Evolutionary conservation across 92 coral and sea anemone genomes (phyloP), one percentile per base, ranked within the genome.

Genomic region (Anthopleura xanthogrammica): DNA sequence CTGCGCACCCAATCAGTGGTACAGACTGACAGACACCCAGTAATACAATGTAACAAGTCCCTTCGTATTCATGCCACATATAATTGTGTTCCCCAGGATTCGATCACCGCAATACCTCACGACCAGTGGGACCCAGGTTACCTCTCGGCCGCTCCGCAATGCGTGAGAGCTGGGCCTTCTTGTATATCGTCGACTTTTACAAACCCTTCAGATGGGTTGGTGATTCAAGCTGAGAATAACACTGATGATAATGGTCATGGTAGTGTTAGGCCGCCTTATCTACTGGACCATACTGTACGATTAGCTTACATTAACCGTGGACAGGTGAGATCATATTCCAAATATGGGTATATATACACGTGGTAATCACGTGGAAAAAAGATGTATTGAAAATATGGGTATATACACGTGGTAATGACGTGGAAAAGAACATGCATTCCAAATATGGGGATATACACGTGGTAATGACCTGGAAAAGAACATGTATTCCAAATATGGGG

Each of bases 81-180:
- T 7, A 42, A 14, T 42, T 42, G 29, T 29, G 11, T 5, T 46
- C 41, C 78, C 5, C 80, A 96, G 99, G 97, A 94, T 55, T 94
- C 92, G 48, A 81, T 96, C 54, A 89, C 89, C 16, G 83, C 89
- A 22, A 84, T 96, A 48, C 97, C 99, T 11, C 65, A 83, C 22
- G 87, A 89, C 70, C 55, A 83, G 56, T 96, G 99, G 99, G 41
- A 82, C 54, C 76, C 89, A 41, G 88, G 85, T 52, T 91, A 89
- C 83, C 78, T 90, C 75, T 42, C 89, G 4, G 97, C 99, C n/a
- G 95, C 86, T 17, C 92, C 89, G 41, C 93, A 92, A 81, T 96
- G 99, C 66, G 91, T 91, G 78, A 90, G 82, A 84, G 82, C 83
- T 12, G 94, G 92, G 12, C 78, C 85, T 24, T 86, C 92, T 41